Conservation (phyloP, 2,797 vertebrate species). For the Columba guinea region DNA sequence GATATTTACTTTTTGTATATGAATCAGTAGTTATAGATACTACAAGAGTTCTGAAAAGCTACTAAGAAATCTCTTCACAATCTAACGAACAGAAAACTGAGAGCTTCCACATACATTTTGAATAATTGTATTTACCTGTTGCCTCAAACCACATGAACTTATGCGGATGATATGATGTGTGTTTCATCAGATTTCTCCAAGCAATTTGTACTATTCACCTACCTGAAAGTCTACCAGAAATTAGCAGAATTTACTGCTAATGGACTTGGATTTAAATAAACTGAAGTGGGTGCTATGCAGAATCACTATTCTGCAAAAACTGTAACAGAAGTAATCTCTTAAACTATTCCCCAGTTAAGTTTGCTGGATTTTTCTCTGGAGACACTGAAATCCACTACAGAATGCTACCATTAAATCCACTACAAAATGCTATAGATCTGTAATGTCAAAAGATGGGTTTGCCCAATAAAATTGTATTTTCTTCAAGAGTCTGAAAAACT, state of each 20-base stretch:
- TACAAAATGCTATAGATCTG: background rate
- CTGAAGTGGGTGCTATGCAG: background rate
- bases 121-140: background rate
- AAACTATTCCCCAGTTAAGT: background rate
- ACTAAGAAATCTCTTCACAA: background rate
- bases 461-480: background rate
- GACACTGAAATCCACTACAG: background rate
- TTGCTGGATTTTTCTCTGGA: background rate
- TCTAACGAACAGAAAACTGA: background rate
- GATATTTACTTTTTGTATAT: background rate
- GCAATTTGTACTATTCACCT: background rate
- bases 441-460: background rate
- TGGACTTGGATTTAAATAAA: background rate
- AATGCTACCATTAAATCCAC: background rate
- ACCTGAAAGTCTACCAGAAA: background rate
- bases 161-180: fast-evolving
- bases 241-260: background rate
- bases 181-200: background rate
- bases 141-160: background rate
- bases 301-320: background rate
- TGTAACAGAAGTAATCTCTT: background rate
- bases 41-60: background rate
- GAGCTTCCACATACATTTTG: background rate
- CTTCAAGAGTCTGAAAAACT: background rate
- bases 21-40: background rate